These are phyloP conservation scores for Zaprionus africanus DNA, from an alignment of 1,140 invertebrate species.

Conservation along the genomic window DNA sequence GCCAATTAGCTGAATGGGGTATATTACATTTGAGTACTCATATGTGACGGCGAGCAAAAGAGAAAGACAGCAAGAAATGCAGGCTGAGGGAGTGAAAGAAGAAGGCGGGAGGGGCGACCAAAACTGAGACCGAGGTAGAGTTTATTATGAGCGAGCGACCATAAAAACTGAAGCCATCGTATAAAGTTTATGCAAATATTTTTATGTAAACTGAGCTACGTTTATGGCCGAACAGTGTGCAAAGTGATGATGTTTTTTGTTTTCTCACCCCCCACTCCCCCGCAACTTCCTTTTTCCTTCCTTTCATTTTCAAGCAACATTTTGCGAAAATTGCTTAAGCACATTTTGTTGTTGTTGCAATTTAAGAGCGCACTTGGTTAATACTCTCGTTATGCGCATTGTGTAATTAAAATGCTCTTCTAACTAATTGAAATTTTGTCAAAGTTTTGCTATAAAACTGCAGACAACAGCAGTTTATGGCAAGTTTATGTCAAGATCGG, in stretches of 20 bases:
- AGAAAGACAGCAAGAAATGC: not conserved
- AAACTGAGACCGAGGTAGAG: constrained; percentile 2
- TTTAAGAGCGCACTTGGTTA: constrained; percentile 1
- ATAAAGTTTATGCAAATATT: constrained; percentile 31
- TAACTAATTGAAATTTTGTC: constrained; percentile 1
- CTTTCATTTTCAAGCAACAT: not conserved
- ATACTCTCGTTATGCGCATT: not conserved
- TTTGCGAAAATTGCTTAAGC: not conserved
- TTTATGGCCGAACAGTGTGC: constrained; percentile 2
- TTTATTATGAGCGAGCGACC: constrained; percentile 16
- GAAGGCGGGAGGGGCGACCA: not conserved
- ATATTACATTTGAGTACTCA: constrained; percentile 13
- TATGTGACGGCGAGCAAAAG: not conserved
- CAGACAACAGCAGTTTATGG: not conserved
- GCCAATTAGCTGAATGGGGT: constrained; percentile 10
- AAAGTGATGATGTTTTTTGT: constrained; percentile 6
- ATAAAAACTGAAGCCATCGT: constrained; percentile 27
- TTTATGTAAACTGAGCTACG: constrained; percentile 15
- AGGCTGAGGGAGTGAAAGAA: not conserved
- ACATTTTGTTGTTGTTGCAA: constrained; percentile 1
- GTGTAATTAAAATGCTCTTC: not conserved
- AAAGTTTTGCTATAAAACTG: not conserved
- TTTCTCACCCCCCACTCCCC: not conserved
- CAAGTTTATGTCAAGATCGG: not conserved
- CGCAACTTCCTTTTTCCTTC: not conserved